These are phyloP conservation scores for Euthynnus affinis DNA, from an alignment of 2,797 vertebrate genomes.

Conservation along the genomic window DNA sequence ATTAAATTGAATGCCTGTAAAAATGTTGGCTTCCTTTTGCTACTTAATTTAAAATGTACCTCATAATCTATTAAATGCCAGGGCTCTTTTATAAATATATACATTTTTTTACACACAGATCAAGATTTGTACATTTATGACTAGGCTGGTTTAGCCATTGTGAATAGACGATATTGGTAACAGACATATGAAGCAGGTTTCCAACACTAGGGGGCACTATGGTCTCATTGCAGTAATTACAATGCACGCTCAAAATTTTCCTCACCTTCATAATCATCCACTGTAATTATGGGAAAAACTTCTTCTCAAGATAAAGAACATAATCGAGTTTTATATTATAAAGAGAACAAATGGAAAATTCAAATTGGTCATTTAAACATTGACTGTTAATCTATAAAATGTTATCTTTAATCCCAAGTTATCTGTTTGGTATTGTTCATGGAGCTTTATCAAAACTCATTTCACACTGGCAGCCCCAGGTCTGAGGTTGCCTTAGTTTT, in stretches of 20 bases:
- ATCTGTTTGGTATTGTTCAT: neutral
- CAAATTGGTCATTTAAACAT: too few relatives aligned
- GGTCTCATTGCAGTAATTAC: slow-evolving; percentile 3
- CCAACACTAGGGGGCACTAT: slow-evolving; percentile 58
- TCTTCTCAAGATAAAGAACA: neutral
- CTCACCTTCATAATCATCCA: neutral
- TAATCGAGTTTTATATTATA: neutral
- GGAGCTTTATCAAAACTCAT: neutral
- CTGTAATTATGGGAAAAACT: slow-evolving; percentile 1
- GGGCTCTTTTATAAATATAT: neutral
- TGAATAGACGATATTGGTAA: neutral
- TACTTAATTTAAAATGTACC: neutral
- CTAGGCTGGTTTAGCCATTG: neutral
- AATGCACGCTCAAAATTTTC: neutral
- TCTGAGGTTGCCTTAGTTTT: too few relatives aligned
- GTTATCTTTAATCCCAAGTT: neutral
- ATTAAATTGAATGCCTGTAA: slow-evolving; percentile 82
- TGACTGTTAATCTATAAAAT: too few relatives aligned
- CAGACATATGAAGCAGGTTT: neutral
- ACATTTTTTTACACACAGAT: neutral
- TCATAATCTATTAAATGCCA: neutral
- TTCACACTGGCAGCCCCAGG: neutral
- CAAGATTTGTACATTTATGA: neutral
- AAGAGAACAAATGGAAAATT: neutral
- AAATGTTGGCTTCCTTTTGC: slow-evolving; percentile 17